These are phyloP conservation scores for Brachyhypopomus occidentalis DNA, from an alignment of 2,113 vertebrate species.

Conservation along the genomic window DNA sequence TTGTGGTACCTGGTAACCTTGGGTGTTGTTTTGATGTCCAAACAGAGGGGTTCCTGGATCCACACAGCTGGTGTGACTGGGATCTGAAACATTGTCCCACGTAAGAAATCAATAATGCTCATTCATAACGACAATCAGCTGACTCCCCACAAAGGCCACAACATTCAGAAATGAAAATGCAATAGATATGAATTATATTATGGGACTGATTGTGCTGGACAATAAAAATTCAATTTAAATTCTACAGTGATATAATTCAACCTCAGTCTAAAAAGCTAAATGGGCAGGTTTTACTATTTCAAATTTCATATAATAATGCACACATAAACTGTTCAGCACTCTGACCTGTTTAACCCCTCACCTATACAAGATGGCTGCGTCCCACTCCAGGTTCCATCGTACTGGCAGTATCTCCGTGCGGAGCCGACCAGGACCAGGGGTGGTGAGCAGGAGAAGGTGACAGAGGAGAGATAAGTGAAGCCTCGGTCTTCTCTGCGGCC, in stretches of 20 bases:
- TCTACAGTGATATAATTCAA: not conserved
- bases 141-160: not conserved
- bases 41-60: slow-evolving; percentile 90
- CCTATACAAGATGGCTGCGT: slow-evolving; percentile 97
- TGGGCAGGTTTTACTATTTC: not conserved
- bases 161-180: not conserved
- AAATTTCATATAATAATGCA: not conserved
- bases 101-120: not conserved
- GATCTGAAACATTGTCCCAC: slow-evolving; percentile 73
- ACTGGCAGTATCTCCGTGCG: slow-evolving; percentile 89
- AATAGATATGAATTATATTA: not conserved
- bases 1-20: slow-evolving; percentile 88
- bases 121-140: not conserved
- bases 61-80: slow-evolving; percentile 85
- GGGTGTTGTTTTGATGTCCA: slow-evolving; percentile 92
- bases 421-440: slow-evolving; percentile 92
- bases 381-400: slow-evolving; percentile 94
- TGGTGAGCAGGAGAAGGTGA: slow-evolving; percentile 88
- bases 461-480: slow-evolving; percentile 92
- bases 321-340: not conserved
- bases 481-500: slow-evolving; percentile 90
- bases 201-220: not conserved
- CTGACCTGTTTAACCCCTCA: slow-evolving; percentile 57
- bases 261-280: not conserved
- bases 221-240: not conserved